Evolutionary conservation across 2,797 vertebrate genomes (phyloP).

Genomic region (Melanotaenia maccullochi): DNA sequence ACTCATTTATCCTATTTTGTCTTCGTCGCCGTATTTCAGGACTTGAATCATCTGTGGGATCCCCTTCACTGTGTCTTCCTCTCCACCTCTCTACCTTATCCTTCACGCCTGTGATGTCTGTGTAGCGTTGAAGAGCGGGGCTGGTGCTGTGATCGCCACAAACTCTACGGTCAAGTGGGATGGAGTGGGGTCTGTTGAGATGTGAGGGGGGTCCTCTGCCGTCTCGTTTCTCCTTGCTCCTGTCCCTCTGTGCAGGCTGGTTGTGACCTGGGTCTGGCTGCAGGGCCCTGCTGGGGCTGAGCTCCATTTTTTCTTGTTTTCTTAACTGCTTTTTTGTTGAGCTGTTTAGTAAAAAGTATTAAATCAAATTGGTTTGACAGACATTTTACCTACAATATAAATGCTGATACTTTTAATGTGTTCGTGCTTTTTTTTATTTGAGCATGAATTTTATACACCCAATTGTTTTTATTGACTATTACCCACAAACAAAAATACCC

Average conservation of each 20-base stretch:
- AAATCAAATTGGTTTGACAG: conserved; percentile 9
- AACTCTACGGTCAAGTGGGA: conserved; percentile 68
- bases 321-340: conserved; percentile 79
- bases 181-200: conserved; percentile 76
- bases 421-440: neutral
- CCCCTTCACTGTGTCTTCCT: conserved; percentile 78
- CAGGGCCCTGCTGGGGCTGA: conserved; percentile 41
- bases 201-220: conserved; percentile 62
- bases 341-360: conserved; percentile 61
- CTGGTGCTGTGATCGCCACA: conserved; percentile 35
- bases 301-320: conserved; percentile 78
- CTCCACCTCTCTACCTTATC: conserved; percentile 88
- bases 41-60: conserved; percentile 61
- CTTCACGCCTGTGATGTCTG: conserved; percentile 77
- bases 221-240: conserved; percentile 36
- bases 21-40: conserved; percentile 38
- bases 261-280: conserved; percentile 14
- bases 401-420: neutral
- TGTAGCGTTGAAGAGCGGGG: conserved; percentile 82
- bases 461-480: neutral
- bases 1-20: conserved; percentile 10
- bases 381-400: neutral
- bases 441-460: neutral
- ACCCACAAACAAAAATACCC: neutral
- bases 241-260: conserved; percentile 17